Conservation (phyloP, 1,140 invertebrate genomes). For the Pseudomyrmex concolor region DNA sequence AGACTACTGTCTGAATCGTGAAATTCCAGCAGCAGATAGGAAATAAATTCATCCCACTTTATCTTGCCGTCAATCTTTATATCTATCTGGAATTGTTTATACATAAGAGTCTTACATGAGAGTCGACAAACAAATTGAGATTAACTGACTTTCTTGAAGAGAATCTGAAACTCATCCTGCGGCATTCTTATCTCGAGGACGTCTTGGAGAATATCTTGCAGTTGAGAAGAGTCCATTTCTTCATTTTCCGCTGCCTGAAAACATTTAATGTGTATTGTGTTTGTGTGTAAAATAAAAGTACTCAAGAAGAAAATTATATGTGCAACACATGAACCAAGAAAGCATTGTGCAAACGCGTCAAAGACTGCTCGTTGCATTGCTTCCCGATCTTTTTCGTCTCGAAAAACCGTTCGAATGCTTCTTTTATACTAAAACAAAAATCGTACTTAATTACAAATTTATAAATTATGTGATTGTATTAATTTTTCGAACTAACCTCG, state of each 20-base stretch:
- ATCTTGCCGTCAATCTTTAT: conserved; percentile 85
- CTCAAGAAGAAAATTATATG: not conserved
- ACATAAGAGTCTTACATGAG: not conserved
- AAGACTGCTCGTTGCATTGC: conserved; percentile 74
- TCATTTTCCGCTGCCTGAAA: conserved; percentile 61
- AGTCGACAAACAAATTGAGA: not conserved
- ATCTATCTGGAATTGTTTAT: conserved; percentile 71
- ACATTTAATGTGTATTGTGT: not conserved
- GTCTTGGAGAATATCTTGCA: conserved; percentile 68
- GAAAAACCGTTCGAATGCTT: conserved; percentile 72
- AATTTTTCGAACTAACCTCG: conserved; percentile 51
- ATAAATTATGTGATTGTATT: not conserved
- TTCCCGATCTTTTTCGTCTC: conserved; percentile 70
- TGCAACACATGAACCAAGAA: conserved; percentile 68
- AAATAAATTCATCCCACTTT: conserved; percentile 89
- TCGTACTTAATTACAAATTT: conserved; percentile 2
- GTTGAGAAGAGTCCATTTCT: conserved; percentile 67
- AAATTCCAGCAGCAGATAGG: conserved; percentile 88
- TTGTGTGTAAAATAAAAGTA: not conserved
- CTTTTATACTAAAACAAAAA: conserved; percentile 63
- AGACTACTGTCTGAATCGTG: conserved; percentile 86
- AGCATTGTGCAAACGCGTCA: conserved; percentile 68
- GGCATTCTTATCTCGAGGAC: conserved; percentile 71
- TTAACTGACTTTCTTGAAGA: conserved; percentile 73
- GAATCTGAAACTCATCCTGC: conserved; percentile 64